Percentiles rank a stretch among this genome's conserved stretches.
These are phyloP conservation scores for Chesias legatella DNA, from an alignment of 2,888 invertebrate species.

Conservation along the genomic window DNA sequence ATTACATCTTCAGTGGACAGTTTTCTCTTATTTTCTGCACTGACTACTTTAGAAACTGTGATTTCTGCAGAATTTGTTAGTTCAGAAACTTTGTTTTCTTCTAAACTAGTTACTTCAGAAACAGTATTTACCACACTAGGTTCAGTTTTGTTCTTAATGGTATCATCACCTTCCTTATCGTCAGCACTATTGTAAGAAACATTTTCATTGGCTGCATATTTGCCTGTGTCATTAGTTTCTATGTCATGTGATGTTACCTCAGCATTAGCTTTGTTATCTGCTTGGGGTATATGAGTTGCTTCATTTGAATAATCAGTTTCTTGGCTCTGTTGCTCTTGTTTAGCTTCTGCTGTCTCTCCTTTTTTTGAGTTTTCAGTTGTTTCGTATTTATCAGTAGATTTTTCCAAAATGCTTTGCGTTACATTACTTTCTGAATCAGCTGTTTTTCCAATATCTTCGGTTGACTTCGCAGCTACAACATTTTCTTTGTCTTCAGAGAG, in stretches of 20 bases:
- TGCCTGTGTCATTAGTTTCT: slow-evolving; percentile 19
- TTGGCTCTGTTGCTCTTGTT: not conserved
- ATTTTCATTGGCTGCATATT: slow-evolving; percentile 20
- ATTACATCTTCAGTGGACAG: slow-evolving; percentile 39
- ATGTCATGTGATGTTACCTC: slow-evolving; percentile 16
- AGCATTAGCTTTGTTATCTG: slow-evolving; percentile 1
- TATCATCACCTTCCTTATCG: not conserved
- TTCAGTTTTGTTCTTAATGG: too few species aligned
- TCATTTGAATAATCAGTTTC: slow-evolving; percentile 2
- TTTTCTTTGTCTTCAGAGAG: not conserved
- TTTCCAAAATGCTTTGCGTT: slow-evolving; percentile 2
- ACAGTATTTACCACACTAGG: too few species aligned
- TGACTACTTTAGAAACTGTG: slow-evolving; percentile 6
- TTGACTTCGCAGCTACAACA: not conserved
- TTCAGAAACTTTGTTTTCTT: slow-evolving; percentile 8
- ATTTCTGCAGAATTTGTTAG: slow-evolving; percentile 3
- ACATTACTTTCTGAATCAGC: not conserved
- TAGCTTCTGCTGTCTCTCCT: not conserved
- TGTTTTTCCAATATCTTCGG: not conserved
- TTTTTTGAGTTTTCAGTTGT: not conserved
- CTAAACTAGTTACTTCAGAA: slow-evolving; percentile 1
- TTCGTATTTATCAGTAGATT: not conserved
- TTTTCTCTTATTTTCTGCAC: slow-evolving; percentile 52
- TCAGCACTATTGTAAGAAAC: not conserved
- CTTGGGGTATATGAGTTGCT: not conserved